phyloP scores from a whole-genome alignment of 53 echinoderm and acorn worm genomes.

The Holothuria scabra region DNA sequence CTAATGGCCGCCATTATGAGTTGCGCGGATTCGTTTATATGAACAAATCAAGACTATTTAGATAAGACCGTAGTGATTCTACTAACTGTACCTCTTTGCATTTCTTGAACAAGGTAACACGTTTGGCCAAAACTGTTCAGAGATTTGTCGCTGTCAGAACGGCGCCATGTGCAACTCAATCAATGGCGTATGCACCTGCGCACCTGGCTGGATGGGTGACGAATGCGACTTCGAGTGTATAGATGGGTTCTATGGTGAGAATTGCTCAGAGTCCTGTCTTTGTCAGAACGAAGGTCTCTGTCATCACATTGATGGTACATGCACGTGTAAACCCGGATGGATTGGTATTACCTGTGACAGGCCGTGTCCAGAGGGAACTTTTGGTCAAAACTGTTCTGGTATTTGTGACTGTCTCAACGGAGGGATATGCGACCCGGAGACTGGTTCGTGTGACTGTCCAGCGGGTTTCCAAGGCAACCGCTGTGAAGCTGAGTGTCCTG shows the following conservation, averaged over 20 bases:
- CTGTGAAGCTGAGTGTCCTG: slow-evolving; percentile 28
- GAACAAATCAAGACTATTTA: too few relatives aligned
- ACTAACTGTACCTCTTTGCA: too few relatives aligned
- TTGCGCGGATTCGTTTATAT: too few relatives aligned
- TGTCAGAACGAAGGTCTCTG: slow-evolving; percentile 58
- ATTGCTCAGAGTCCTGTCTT: slow-evolving; percentile 49
- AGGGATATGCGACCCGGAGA: slow-evolving; percentile 36
- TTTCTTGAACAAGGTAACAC: neutral
- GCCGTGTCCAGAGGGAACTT: slow-evolving; percentile 11
- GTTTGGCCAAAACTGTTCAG: slow-evolving; percentile 45
- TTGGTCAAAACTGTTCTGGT: slow-evolving; percentile 36
- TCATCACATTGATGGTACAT: slow-evolving; percentile 64
- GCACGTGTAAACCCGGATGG: slow-evolving; percentile 69
- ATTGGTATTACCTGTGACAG: slow-evolving; percentile 38
- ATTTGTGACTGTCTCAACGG: slow-evolving; percentile 45
- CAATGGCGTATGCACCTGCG: slow-evolving; percentile 59
- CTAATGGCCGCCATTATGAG: too few relatives aligned
- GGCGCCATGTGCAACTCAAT: slow-evolving; percentile 42
- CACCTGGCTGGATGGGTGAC: slow-evolving; percentile 63
- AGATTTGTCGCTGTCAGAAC: slow-evolving; percentile 48
- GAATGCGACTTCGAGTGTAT: slow-evolving; percentile 55
- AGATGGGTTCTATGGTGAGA: slow-evolving; percentile 40
- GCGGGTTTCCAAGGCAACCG: slow-evolving; percentile 49
- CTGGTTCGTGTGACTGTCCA: slow-evolving; percentile 45
- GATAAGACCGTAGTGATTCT: too few relatives aligned